Conservation (phyloP, 2,113 vertebrate genomes). For the Merops nubicus region DNA sequence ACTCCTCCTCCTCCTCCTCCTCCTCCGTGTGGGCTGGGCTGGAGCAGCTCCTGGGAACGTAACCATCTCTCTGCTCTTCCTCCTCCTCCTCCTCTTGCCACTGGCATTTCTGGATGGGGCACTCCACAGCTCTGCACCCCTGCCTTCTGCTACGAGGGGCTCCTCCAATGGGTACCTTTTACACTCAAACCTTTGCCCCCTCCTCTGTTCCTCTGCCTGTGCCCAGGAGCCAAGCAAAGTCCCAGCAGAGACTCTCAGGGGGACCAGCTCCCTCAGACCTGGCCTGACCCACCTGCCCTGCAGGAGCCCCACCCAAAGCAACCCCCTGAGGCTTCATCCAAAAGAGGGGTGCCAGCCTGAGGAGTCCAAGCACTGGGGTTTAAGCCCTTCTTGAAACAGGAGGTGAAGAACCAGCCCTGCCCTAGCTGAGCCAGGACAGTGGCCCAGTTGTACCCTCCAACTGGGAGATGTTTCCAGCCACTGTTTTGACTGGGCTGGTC, state of each 20-base stretch:
- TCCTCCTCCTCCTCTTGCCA: neutral
- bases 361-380: neutral
- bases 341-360: neutral
- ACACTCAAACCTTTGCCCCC: neutral
- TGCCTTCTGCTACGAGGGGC: conserved; percentile 80
- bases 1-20: neutral
- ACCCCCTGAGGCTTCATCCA: neutral
- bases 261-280: neutral
- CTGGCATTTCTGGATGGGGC: conserved; percentile 3
- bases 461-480: neutral
- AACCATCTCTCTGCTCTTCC: conserved; percentile 59
- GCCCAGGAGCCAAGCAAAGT: neutral
- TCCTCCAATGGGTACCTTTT: conserved; percentile 84
- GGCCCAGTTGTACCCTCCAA: no score
- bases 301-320: neutral
- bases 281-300: neutral
- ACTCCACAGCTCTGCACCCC: conserved; percentile 79
- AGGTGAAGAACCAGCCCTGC: no score
- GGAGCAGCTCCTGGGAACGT: neutral
- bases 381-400: neutral
- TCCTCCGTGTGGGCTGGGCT: neutral
- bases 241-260: neutral
- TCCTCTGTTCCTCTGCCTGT: neutral
- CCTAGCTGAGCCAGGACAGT: no score
- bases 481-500: neutral